A percentile compares a stretch with the other conserved stretches of the same genome.
Conservation (phyloP, 2,113 vertebrate species). For the Rhizomys pruinosus region DNA sequence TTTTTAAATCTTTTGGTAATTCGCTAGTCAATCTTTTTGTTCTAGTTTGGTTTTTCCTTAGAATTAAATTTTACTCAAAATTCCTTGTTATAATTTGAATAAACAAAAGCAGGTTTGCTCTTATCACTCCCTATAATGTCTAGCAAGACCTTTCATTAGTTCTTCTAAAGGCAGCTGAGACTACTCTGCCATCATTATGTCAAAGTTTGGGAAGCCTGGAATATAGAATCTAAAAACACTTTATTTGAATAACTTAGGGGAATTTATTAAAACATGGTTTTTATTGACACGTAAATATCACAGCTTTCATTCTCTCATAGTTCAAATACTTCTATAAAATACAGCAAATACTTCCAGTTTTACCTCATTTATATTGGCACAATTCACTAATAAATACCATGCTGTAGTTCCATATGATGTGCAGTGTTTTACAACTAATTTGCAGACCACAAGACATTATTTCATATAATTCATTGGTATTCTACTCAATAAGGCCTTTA, state of each 20-base stretch:
- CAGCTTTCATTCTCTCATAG: neutral
- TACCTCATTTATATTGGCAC: neutral
- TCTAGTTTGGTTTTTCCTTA: neutral
- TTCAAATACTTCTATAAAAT: slow-evolving; percentile 22
- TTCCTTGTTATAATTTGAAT: neutral
- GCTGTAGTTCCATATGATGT: neutral
- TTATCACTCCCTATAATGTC: neutral
- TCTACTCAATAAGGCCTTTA: neutral
- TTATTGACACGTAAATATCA: neutral
- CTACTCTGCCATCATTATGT: neutral
- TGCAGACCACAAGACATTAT: neutral
- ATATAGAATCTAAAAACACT: neutral
- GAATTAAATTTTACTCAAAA: neutral
- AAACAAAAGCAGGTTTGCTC: neutral
- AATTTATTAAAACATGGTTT: neutral
- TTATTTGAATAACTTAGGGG: neutral
- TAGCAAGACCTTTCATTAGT: neutral
- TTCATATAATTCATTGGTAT: neutral
- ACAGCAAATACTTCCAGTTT: neutral
- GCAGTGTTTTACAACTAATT: neutral
- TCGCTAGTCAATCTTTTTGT: neutral
- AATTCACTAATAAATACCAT: neutral
- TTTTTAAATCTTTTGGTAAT: neutral
- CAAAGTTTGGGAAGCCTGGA: neutral
- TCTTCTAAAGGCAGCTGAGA: neutral